Conservation (phyloP, 2,888 invertebrate species). For the Prosopocoilus inquinatus region DNA sequence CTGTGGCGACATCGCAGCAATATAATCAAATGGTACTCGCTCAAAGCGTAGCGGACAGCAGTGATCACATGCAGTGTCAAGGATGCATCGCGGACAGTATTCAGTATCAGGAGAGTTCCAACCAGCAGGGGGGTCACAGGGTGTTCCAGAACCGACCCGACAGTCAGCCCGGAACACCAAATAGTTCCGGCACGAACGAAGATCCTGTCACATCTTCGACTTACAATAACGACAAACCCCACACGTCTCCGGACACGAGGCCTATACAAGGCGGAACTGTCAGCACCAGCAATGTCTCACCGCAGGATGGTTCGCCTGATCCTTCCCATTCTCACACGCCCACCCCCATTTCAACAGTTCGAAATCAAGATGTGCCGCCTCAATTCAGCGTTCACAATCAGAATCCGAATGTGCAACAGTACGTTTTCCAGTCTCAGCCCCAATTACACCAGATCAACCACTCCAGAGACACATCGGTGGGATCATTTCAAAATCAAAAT, state of each 20-base stretch:
- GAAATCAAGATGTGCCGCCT: not conserved
- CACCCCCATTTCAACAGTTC: conserved; percentile 44
- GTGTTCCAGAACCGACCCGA: conserved; percentile 46
- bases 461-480: conserved; percentile 3
- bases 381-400: conserved; percentile 18
- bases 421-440: conserved; percentile 12
- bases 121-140: conserved; percentile 8
- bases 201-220: conserved; percentile 71
- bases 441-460: conserved; percentile 16
- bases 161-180: conserved; percentile 55
- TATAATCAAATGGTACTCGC: conserved; percentile 32
- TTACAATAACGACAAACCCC: conserved; percentile 57
- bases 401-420: conserved; percentile 12
- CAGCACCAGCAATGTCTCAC: conserved; percentile 78
- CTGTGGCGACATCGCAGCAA: conserved; percentile 23
- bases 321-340: conserved; percentile 56
- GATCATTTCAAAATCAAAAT: conserved; percentile 17
- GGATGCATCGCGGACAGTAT: conserved; percentile 55
- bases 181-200: conserved; percentile 57
- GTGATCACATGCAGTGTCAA: conserved; percentile 53
- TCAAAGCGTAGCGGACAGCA: conserved; percentile 40
- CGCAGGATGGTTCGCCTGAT: conserved; percentile 66
- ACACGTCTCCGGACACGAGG: conserved; percentile 60
- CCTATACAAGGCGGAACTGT: conserved; percentile 84
- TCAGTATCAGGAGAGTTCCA: conserved; percentile 42